These are phyloP conservation scores for Lutjanus campechanus DNA, from an alignment of 2,797 vertebrate genomes.

Conservation along the genomic window DNA sequence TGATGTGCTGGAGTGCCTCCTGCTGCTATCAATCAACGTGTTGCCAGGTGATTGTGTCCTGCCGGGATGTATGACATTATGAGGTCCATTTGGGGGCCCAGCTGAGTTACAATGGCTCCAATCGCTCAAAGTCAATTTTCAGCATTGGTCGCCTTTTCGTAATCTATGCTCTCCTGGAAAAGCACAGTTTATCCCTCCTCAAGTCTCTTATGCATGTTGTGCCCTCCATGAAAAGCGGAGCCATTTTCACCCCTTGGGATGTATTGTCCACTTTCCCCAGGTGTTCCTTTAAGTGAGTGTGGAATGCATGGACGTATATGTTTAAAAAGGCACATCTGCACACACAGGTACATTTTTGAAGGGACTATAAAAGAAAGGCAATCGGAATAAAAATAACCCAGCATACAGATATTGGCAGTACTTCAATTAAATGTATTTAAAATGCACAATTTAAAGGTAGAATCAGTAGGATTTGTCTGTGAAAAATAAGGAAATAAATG, in stretches of 20 bases:
- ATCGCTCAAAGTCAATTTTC: constrained; percentile 78
- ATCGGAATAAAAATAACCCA: constrained; percentile 11
- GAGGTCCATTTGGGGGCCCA: constrained; percentile 75
- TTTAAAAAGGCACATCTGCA: constrained; percentile 14
- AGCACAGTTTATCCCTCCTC: constrained; percentile 30
- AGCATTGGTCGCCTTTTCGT: constrained; percentile 28
- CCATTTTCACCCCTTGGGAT: constrained; percentile 41
- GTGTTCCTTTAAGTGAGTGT: not conserved
- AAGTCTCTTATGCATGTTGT: constrained; percentile 12
- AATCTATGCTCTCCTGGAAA: constrained; percentile 38
- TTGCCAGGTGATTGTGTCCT: constrained; percentile 79
- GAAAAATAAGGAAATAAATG: too few relatives aligned
- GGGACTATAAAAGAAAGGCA: not conserved
- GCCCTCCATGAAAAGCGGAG: constrained; percentile 16
- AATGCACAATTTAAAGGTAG: too few relatives aligned
- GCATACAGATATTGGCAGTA: too few relatives aligned
- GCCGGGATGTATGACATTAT: constrained; percentile 75
- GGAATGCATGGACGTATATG: not conserved
- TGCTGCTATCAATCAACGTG: constrained; percentile 77
- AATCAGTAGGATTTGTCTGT: too few relatives aligned
- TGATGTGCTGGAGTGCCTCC: constrained; percentile 65
- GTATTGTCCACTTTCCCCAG: constrained; percentile 14
- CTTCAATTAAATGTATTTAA: too few relatives aligned
- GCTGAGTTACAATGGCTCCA: constrained; percentile 71
- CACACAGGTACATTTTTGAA: constrained; percentile 15